These are phyloP conservation scores for Vespertilio murinus DNA, from an alignment of 2,797 vertebrate species.

Conservation along the genomic window DNA sequence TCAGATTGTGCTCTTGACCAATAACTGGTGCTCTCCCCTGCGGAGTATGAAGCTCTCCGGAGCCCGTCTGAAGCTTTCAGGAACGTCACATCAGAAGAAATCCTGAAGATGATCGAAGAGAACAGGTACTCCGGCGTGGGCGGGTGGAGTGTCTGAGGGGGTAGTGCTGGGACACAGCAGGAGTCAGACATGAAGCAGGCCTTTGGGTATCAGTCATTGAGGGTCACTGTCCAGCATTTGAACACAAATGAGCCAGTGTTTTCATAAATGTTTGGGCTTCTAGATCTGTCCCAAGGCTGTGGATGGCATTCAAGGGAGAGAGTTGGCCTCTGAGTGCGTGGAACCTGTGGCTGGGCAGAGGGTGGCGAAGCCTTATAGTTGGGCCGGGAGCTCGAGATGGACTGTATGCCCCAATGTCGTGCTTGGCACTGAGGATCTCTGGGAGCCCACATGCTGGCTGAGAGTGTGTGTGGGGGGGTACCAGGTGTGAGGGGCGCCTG, in stretches of 20 bases:
- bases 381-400: background rate
- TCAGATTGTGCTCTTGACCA: conserved; percentile 69
- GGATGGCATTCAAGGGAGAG: background rate
- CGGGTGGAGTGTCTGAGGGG: background rate
- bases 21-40: conserved; percentile 88
- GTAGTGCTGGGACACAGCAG: background rate
- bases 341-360: background rate
- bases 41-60: conserved; percentile 88
- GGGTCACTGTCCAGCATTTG: background rate
- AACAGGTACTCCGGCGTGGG: conserved; percentile 82
- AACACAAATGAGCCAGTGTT: background rate
- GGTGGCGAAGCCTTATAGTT: background rate
- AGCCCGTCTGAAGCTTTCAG: conserved; percentile 86
- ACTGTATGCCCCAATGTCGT: too few species aligned
- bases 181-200: background rate
- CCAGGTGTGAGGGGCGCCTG: too few species aligned
- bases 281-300: background rate
- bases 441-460: background rate
- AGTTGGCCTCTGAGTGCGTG: background rate
- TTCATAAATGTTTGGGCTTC: background rate
- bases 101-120: conserved; percentile 87
- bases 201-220: background rate
- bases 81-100: conserved; percentile 85
- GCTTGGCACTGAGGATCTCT: background rate
- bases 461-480: background rate